Percentiles rank a stretch among this genome's conserved stretches.
Evolutionary conservation across 2,797 vertebrate species (phyloP).

Genomic region (Cyclopterus lumpus): DNA sequence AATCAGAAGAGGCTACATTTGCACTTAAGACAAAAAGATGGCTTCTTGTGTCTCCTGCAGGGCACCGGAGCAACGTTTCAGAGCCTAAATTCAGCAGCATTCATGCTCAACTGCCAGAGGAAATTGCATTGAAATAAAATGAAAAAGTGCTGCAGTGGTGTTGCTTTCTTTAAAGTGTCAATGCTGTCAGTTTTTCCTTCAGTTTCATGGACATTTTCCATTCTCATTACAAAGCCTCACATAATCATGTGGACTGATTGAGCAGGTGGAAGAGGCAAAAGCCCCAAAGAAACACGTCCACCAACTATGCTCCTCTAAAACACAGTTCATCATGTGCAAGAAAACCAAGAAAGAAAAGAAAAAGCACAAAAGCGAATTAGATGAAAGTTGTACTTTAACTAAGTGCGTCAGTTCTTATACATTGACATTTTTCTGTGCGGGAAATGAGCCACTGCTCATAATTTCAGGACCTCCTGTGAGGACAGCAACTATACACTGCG

Average conservation of each 20-base stretch:
- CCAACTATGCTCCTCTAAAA: not conserved
- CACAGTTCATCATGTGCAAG: not conserved
- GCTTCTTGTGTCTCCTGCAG: conserved; percentile 25
- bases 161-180: not conserved
- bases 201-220: not conserved
- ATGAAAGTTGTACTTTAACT: conserved; percentile 28
- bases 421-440: conserved; percentile 10
- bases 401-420: conserved; percentile 28
- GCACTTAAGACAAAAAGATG: conserved; percentile 48
- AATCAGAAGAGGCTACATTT: conserved; percentile 11
- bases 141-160: not conserved
- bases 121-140: not conserved
- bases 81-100: conserved; percentile 1
- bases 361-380: not conserved
- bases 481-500: conserved; percentile 19
- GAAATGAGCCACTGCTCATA: conserved; percentile 7
- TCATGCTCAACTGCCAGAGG: not conserved
- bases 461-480: conserved; percentile 36
- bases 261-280: not conserved
- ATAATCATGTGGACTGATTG: not conserved
- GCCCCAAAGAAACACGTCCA: not conserved
- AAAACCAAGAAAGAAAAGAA: not conserved
- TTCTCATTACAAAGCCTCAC: not conserved
- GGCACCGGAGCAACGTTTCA: conserved; percentile 9
- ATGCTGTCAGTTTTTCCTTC: not conserved